Conservation (phyloP, 37 sponge, comb jelly and placozoan genomes). For the Eunapius fragilis region DNA sequence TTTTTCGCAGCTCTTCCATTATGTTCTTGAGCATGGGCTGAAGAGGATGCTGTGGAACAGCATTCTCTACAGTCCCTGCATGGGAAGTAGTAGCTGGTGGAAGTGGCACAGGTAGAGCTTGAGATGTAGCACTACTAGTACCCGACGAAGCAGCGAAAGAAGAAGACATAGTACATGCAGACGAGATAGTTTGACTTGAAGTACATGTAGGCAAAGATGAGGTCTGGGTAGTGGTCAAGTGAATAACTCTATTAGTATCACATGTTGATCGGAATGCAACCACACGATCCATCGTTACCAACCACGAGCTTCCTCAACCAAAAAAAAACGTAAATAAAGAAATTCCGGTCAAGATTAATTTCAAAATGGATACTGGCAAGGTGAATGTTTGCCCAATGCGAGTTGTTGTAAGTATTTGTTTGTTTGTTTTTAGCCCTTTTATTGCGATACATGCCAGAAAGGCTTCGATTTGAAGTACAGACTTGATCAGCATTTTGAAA, state of each 20-base stretch:
- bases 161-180: neutral
- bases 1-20: too few relatives aligned
- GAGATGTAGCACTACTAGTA: neutral
- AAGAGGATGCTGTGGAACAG: too few relatives aligned
- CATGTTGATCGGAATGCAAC: neutral
- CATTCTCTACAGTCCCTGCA: too few relatives aligned
- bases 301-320: neutral
- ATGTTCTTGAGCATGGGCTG: too few relatives aligned
- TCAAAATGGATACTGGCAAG: neutral
- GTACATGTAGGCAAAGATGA: neutral
- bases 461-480: neutral
- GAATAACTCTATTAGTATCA: neutral
- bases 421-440: neutral
- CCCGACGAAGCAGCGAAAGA: neutral
- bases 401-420: neutral
- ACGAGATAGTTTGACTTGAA: neutral
- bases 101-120: neutral
- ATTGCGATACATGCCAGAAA: neutral
- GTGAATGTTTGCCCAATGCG: neutral
- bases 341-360: neutral
- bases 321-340: neutral
- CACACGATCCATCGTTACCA: neutral
- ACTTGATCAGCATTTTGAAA: too few relatives aligned
- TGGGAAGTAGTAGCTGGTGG: neutral
- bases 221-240: neutral